These are phyloP conservation scores for Triplophysa tibetana DNA, from an alignment of 2,113 vertebrate species.

Conservation along the genomic window DNA sequence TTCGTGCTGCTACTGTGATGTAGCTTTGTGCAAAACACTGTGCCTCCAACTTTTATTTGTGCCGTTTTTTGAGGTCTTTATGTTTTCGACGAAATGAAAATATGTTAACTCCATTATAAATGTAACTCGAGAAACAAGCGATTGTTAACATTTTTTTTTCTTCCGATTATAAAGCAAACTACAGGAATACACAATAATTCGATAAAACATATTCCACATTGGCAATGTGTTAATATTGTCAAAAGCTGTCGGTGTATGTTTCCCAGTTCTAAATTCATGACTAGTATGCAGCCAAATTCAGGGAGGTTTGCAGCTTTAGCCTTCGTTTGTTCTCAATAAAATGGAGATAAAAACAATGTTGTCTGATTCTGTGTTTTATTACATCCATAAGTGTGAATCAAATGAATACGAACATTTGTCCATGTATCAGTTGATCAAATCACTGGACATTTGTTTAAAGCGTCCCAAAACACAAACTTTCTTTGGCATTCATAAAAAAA, in stretches of 20 bases:
- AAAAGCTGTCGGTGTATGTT: neutral
- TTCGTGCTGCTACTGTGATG: neutral
- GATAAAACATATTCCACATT: neutral
- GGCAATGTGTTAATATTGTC: neutral
- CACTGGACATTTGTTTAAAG: neutral
- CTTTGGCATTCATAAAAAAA: too few species aligned
- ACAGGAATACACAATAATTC: neutral
- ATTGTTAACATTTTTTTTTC: neutral
- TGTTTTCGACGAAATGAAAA: neutral
- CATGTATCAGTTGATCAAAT: neutral
- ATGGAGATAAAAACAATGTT: neutral
- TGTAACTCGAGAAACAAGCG: neutral
- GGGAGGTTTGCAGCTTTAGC: slow-evolving; percentile 74
- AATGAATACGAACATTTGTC: neutral
- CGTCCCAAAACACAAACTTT: neutral
- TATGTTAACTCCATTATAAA: neutral
- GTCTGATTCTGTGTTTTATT: neutral
- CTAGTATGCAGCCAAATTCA: slow-evolving; percentile 70
- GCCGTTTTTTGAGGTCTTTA: neutral
- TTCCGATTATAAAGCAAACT: neutral
- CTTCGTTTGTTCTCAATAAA: slow-evolving; percentile 69
- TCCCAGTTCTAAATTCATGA: slow-evolving; percentile 44
- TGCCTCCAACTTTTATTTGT: neutral
- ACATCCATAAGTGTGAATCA: neutral
- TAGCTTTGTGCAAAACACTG: neutral